Evolutionary conservation across 2,888 invertebrate species (phyloP).

Genomic region (Steinernema carpocapsae): DNA sequence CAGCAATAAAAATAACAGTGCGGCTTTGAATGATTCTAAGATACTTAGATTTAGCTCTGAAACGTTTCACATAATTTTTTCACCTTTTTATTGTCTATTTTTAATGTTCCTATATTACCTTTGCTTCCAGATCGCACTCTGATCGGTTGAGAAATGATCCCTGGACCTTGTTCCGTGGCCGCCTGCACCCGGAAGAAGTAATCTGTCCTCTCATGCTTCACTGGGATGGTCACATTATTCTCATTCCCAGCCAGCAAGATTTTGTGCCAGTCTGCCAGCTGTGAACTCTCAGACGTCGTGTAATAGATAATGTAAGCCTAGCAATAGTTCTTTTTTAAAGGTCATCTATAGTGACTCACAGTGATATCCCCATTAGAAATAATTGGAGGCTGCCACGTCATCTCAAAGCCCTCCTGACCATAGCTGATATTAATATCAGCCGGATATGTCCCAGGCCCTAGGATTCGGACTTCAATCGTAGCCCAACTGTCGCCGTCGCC

Average conservation of each 20-base stretch:
- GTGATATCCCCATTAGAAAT: constrained; percentile 54
- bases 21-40: no score
- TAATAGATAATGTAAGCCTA: constrained; percentile 56
- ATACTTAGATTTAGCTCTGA: no score
- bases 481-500: constrained; percentile 48
- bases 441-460: constrained; percentile 54
- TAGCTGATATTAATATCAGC: constrained; percentile 49
- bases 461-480: constrained; percentile 44
- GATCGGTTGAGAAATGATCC: constrained; percentile 50
- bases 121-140: constrained; percentile 12
- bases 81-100: no score
- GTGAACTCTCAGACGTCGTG: constrained; percentile 48
- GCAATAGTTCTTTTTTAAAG: not conserved
- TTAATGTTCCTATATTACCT: not conserved
- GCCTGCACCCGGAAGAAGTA: constrained; percentile 53
- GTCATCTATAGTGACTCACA: constrained; percentile 38
- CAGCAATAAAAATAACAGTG: no score
- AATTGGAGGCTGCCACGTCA: constrained; percentile 53
- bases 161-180: constrained; percentile 50
- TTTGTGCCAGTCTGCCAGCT: constrained; percentile 53
- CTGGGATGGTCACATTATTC: constrained; percentile 39
- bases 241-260: constrained; percentile 50
- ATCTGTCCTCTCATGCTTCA: constrained; percentile 33
- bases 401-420: constrained; percentile 46
- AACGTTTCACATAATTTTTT: no score